Conservation (phyloP, 2,113 vertebrate species). For the Percopsis transmontana region DNA sequence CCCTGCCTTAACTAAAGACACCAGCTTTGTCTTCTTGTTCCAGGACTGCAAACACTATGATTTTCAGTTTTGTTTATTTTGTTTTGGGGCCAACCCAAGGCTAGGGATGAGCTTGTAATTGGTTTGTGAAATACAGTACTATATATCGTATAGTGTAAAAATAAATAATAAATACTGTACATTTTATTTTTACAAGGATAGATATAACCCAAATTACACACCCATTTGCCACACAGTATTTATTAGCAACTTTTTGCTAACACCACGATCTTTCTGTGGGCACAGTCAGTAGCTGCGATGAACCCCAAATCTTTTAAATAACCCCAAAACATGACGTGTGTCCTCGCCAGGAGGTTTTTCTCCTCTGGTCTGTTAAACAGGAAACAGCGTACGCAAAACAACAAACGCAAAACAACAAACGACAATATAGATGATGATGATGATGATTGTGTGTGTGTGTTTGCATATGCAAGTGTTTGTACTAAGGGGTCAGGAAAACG, state of each 20-base stretch:
- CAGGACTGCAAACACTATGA: no score
- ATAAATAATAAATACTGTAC: no score
- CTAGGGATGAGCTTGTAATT: constrained; percentile 14
- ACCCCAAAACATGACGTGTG: no score
- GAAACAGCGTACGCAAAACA: no score
- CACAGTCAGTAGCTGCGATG: no score
- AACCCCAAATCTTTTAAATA: no score
- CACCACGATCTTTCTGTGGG: no score
- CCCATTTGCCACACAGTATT: no score
- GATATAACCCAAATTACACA: constrained; percentile 2
- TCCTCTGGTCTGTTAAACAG: no score
- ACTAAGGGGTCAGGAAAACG: constrained; percentile 40
- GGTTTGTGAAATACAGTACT: constrained; percentile 49
- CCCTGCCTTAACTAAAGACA: not conserved
- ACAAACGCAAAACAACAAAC: not conserved
- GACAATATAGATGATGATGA: not conserved
- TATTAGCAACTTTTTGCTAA: no score
- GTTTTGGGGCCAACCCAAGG: constrained; percentile 4
- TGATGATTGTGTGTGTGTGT: not conserved
- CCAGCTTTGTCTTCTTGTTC: not conserved
- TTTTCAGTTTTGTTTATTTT: no score
- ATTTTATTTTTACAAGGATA: constrained; percentile 53
- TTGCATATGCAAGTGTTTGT: constrained; percentile 24
- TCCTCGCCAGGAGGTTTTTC: no score
- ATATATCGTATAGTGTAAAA: constrained; percentile 7